Evolutionary conservation across 2,113 vertebrate genomes (phyloP), one percentile per base, ranked within the genome.

Genomic region (Tachysurus vachellii): DNA sequence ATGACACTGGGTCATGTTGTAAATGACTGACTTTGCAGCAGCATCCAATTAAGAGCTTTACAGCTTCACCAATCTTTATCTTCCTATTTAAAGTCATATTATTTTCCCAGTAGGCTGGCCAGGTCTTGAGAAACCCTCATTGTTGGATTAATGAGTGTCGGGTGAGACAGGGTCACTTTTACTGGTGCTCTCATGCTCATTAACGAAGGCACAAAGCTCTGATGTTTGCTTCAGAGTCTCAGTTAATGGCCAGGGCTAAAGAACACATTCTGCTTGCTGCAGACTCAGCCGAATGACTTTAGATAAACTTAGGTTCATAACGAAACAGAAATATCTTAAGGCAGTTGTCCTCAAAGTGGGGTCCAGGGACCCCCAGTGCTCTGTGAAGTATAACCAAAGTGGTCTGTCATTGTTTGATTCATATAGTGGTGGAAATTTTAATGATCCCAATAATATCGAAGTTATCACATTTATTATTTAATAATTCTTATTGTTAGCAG

Each of bases 101-200:
- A 42, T 92, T 92, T 92, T 85, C 79, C 76, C 88, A 86, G 85
- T 91, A 90, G 90, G 90, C 91, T 89, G 59, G 90, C 70, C 62
- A 64, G 90, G 89, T 88, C 88, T 70, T 94, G 92, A 92, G 92
- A 92, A 93, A 92, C 91, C 90, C 0, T 89, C 88, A 93, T 92
- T 92, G 93, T 71, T 80, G 84, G 77, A 92, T 91, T 94, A 95
- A 95, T 94, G 93, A 94, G 92, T 88, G 86, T 79, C 79, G 87
- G 87, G 89, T 89, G 91, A 92, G 88, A 91, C 82, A 50, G 91
- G 89, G 94, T 94, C 93, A 93, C 88, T 92, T 89, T 83, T 85
- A 89, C 89, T 83, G 80, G 88, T 87, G 92, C 91, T 89, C 90
- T 90, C 87, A 85, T 79, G 88, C 94, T 95, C 93, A 92, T 94